Evolutionary conservation across 2,797 vertebrate species (phyloP).

Genomic region (Catamblyrhynchus diadema): DNA sequence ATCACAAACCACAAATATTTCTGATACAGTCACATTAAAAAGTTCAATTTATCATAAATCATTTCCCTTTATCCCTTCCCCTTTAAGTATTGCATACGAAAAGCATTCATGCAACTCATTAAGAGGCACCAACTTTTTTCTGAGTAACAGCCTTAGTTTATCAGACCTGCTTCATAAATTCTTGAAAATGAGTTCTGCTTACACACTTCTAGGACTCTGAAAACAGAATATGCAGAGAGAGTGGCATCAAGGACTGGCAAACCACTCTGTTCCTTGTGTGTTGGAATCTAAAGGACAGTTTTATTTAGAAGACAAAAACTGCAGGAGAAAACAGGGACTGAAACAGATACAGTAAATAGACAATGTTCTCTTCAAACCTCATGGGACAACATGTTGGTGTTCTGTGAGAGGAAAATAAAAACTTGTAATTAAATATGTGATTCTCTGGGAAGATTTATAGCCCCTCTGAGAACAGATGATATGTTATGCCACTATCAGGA

Average conservation of each 20-base stretch:
- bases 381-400: not conserved
- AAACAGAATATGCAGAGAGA: not conserved
- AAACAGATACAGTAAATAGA: not conserved
- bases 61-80: not conserved
- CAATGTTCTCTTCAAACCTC: not conserved
- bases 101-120: not conserved
- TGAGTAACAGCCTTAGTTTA: not conserved
- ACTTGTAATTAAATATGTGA: not conserved
- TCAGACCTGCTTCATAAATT: not conserved
- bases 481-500: not conserved
- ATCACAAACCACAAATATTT: not conserved
- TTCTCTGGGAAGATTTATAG: not conserved
- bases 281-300: not conserved
- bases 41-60: not conserved
- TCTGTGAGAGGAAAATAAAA: not conserved
- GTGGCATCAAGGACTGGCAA: not conserved
- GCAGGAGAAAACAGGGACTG: not conserved
- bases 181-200: not conserved
- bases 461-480: not conserved
- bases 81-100: not conserved
- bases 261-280: not conserved
- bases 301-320: not conserved
- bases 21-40: not conserved
- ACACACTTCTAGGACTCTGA: not conserved
- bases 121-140: not conserved